Conservation (phyloP, 2,797 vertebrate genomes). For the Austrolebias charrua region DNA sequence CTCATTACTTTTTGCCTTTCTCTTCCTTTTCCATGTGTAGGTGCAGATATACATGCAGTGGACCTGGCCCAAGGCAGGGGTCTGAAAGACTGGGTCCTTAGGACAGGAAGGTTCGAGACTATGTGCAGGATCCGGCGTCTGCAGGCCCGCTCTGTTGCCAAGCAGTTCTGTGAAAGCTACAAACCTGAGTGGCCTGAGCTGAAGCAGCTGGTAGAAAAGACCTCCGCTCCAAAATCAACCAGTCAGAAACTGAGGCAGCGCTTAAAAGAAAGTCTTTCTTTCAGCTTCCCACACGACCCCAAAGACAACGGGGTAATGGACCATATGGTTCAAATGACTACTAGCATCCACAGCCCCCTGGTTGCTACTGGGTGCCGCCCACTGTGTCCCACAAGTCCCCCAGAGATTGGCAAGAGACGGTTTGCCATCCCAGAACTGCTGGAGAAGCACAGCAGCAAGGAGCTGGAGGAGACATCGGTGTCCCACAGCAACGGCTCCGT, state of each 20-base stretch:
- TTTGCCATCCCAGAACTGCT: conserved; percentile 83
- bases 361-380: conserved; percentile 85
- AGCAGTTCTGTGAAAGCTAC: conserved; percentile 84
- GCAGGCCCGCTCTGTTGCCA: conserved; percentile 69
- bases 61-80: conserved; percentile 81
- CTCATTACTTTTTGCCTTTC: neutral
- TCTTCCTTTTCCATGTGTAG: conserved; percentile 57
- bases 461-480: conserved; percentile 63
- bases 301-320: conserved; percentile 86
- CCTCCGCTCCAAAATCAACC: conserved; percentile 72
- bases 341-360: conserved; percentile 87
- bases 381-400: conserved; percentile 83
- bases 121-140: conserved; percentile 76
- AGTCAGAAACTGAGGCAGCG: conserved; percentile 76
- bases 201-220: conserved; percentile 79
- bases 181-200: conserved; percentile 85
- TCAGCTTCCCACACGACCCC: conserved; percentile 80
- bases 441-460: conserved; percentile 62
- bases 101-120: conserved; percentile 84
- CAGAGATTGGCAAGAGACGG: conserved; percentile 81
- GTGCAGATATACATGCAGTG: conserved; percentile 84
- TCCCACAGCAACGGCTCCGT: conserved; percentile 68
- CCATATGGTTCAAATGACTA: conserved; percentile 90
- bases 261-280: conserved; percentile 76
- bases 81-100: conserved; percentile 84